Evolutionary conservation across 2,113 vertebrate species (phyloP).

Genomic region (Cynocephalus volans): DNA sequence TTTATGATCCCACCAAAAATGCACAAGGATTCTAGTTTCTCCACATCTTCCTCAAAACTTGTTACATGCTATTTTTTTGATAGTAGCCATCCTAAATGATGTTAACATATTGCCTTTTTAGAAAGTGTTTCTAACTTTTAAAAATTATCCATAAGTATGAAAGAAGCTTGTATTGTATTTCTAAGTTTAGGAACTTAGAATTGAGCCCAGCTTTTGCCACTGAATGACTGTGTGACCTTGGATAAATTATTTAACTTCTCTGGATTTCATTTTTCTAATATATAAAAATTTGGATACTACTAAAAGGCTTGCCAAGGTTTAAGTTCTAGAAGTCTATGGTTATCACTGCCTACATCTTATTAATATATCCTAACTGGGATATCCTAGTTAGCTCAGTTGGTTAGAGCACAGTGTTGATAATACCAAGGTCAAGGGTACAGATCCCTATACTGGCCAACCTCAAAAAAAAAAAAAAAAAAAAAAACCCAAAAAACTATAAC

Average conservation of each 20-base stretch:
- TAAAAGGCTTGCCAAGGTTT: not conserved
- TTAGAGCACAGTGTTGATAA: too few species aligned
- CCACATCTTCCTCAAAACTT: not conserved
- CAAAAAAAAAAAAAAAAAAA: too few species aligned
- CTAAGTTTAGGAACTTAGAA: not conserved
- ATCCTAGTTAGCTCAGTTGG: too few species aligned
- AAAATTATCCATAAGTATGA: slow-evolving; percentile 5
- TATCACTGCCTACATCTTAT: not conserved
- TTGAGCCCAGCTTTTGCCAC: not conserved
- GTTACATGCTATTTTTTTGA: not conserved
- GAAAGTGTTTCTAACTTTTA: slow-evolving; percentile 24
- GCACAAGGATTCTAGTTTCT: not conserved
- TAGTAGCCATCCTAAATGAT: not conserved
- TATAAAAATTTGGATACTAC: not conserved
- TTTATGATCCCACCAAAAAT: not conserved
- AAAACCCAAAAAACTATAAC: slow-evolving; percentile 60
- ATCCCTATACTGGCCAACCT: too few species aligned
- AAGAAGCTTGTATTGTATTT: not conserved
- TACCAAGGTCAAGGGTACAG: too few species aligned
- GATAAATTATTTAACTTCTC: not conserved
- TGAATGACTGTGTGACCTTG: not conserved
- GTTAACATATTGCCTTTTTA: not conserved
- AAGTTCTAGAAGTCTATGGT: slow-evolving; percentile 23
- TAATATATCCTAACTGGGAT: not conserved
- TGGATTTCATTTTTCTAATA: slow-evolving; percentile 6